phyloP scores from a whole-genome alignment of 2,888 invertebrate genomes.

The Creontiades dilutus region DNA sequence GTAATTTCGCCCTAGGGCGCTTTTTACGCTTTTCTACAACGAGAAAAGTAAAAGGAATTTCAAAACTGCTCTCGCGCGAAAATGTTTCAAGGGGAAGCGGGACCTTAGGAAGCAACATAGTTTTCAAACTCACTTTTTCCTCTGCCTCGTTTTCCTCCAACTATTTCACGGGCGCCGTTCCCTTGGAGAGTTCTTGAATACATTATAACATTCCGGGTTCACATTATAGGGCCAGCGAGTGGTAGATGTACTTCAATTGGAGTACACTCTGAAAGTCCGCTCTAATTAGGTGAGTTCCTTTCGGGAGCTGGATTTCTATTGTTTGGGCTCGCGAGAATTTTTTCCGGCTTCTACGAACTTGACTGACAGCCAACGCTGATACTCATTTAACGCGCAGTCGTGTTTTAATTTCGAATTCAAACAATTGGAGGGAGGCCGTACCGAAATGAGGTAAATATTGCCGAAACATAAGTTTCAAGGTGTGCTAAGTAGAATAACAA shows the following conservation, averaged over 20 bases:
- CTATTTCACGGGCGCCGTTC: background rate
- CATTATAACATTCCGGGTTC: constrained; percentile 33
- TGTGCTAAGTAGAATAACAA: too few species aligned
- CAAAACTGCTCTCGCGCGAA: constrained; percentile 51
- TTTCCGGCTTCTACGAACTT: too few species aligned
- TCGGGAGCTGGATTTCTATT: too few species aligned
- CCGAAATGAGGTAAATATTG: too few species aligned
- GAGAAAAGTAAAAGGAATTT: constrained; percentile 55
- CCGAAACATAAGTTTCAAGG: too few species aligned
- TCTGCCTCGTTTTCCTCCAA: constrained; percentile 6
- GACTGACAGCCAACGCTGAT: too few species aligned
- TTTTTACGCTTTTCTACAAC: constrained; percentile 22
- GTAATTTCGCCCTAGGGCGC: constrained; percentile 50
- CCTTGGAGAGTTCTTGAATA: constrained; percentile 24
- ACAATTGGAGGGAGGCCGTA: too few species aligned
- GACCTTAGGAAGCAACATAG: constrained; percentile 34
- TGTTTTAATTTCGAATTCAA: too few species aligned
- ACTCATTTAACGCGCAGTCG: too few species aligned
- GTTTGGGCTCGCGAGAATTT: too few species aligned
- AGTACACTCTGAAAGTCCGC: background rate
- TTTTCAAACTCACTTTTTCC: constrained; percentile 27
- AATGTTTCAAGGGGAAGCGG: background rate
- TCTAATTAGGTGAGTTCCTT: background rate
- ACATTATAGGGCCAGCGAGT: background rate
- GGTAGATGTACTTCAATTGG: constrained; percentile 15